Conservation (phyloP, 2,888 invertebrate genomes). For the Ophioninae sp. region DNA sequence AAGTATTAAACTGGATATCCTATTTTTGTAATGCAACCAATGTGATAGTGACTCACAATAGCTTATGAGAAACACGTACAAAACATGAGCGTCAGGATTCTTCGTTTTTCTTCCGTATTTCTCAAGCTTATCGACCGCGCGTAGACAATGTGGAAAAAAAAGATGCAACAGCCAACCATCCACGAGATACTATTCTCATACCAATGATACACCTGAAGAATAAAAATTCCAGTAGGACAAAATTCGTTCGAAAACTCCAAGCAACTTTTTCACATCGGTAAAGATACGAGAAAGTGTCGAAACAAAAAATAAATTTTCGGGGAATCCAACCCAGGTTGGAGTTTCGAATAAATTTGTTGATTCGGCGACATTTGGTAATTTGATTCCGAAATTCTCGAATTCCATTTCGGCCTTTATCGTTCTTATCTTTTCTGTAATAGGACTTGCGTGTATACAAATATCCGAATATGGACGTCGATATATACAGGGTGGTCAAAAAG, state of each 20-base stretch:
- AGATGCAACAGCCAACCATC: neutral
- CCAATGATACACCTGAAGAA: neutral
- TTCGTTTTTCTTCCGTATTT: neutral
- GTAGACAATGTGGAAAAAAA: neutral
- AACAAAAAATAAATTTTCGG: constrained; percentile 1
- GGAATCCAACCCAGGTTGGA: constrained; percentile 9
- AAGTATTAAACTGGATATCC: no score
- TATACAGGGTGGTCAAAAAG: neutral
- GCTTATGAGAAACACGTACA: no score
- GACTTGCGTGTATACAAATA: constrained; percentile 18
- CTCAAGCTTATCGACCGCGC: neutral
- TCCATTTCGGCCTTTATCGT: constrained; percentile 44
- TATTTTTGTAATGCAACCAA: no score
- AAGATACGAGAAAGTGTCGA: neutral
- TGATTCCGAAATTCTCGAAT: constrained; percentile 50
- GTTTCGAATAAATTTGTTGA: constrained; percentile 55
- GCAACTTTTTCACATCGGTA: neutral
- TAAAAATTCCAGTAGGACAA: neutral
- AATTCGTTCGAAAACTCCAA: neutral
- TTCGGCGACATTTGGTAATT: constrained; percentile 51
- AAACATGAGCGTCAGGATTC: no score
- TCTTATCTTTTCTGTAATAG: constrained; percentile 43
- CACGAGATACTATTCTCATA: neutral
- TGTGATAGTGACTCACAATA: no score
- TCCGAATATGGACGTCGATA: constrained; percentile 19